Conservation (phyloP, 2,888 invertebrate genomes). For the Pandemis heparana region DNA sequence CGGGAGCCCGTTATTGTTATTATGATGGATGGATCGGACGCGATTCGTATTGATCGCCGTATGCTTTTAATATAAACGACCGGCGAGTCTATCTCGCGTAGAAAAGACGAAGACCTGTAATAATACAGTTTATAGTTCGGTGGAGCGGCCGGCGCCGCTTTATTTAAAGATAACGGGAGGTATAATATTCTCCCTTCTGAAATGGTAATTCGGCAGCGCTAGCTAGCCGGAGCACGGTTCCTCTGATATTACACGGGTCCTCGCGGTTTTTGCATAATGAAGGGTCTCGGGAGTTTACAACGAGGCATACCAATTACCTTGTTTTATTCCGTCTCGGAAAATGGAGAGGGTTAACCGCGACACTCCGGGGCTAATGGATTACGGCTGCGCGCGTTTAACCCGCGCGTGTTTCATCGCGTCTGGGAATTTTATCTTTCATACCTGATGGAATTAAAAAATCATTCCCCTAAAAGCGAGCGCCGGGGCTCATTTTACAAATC, state of each 20-base stretch:
- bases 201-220: constrained; percentile 32
- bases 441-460: constrained; percentile 12
- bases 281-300: constrained; percentile 33
- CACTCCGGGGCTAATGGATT: constrained; percentile 33
- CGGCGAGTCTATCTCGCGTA: constrained; percentile 14
- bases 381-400: constrained; percentile 21
- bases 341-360: constrained; percentile 32
- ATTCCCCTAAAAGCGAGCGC: constrained; percentile 17
- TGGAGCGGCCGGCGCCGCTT: constrained; percentile 17
- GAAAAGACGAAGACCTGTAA: constrained; percentile 12
- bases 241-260: constrained; percentile 32
- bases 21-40: constrained; percentile 39
- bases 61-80: constrained; percentile 37
- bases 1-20: constrained; percentile 28
- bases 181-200: constrained; percentile 22
- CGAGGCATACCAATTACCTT: constrained; percentile 33
- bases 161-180: constrained; percentile 27
- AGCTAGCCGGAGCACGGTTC: constrained; percentile 9
- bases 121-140: constrained; percentile 4
- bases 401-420: constrained; percentile 17
- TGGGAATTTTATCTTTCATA: constrained; percentile 18
- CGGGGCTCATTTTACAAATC: not conserved
- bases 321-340: constrained; percentile 33
- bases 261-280: constrained; percentile 36
- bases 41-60: constrained; percentile 33